These are phyloP conservation scores for Syndactyla subalaris DNA, from an alignment of 2,797 vertebrate genomes.

Conservation along the genomic window DNA sequence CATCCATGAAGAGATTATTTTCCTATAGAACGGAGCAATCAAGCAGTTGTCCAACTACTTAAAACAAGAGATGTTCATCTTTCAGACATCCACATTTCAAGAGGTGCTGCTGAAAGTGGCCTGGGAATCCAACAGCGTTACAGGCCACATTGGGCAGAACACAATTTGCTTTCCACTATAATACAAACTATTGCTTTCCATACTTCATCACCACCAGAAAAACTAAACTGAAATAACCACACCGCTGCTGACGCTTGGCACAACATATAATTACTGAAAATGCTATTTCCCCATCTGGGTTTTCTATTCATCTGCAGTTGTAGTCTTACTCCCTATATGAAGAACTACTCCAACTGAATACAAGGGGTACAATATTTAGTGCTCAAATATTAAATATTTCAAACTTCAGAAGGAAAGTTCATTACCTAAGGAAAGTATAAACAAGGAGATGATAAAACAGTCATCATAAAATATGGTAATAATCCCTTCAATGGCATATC, in stretches of 20 bases:
- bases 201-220: background rate
- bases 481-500: constrained; percentile 26
- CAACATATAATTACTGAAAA: background rate
- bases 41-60: constrained; percentile 62
- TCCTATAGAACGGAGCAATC: constrained; percentile 54
- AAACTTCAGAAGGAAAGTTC: constrained; percentile 38
- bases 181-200: background rate
- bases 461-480: constrained; percentile 45
- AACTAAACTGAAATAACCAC: background rate
- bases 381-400: background rate
- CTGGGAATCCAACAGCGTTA: background rate
- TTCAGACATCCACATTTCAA: background rate
- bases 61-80: constrained; percentile 42
- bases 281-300: background rate
- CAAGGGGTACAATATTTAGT: background rate
- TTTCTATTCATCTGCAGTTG: background rate
- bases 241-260: background rate
- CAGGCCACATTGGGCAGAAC: background rate
- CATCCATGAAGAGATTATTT: constrained; percentile 57
- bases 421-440: constrained; percentile 40
- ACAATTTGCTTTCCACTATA: background rate
- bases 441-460: constrained; percentile 48
- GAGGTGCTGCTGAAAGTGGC: background rate
- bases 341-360: background rate
- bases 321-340: background rate